Conservation (phyloP, 2,797 vertebrate species). For the Hyperoplus immaculatus region DNA sequence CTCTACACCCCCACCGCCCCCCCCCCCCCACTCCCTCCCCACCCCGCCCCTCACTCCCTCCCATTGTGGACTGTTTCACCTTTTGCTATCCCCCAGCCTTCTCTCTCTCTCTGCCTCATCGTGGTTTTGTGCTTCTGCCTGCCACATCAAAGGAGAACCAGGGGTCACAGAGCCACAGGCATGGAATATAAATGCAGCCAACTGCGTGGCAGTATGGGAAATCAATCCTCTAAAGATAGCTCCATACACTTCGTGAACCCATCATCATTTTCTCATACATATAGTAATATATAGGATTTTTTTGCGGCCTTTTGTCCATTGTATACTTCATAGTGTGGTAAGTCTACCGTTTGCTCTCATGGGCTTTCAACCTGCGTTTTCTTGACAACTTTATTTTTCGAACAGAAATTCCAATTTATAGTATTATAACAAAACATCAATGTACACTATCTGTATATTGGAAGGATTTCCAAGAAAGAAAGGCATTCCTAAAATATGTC, state of each 20-base stretch:
- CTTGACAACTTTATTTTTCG: constrained; percentile 15
- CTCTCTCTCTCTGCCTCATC: constrained; percentile 81
- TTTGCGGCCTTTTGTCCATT: constrained; percentile 58
- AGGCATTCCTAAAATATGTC: background rate
- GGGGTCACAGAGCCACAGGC: constrained; percentile 95
- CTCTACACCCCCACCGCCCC: constrained; percentile 67
- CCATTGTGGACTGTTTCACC: constrained; percentile 83
- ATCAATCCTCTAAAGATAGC: constrained; percentile 90
- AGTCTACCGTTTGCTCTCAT: constrained; percentile 7
- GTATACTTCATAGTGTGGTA: constrained; percentile 37
- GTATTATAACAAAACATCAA: background rate
- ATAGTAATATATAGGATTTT: constrained; percentile 76
- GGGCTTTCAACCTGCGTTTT: constrained; percentile 19
- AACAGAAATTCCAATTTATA: background rate
- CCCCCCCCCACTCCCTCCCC: constrained; percentile 3
- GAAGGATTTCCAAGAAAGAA: background rate
- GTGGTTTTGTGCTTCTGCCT: constrained; percentile 91
- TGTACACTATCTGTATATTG: background rate
- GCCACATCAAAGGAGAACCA: constrained; percentile 99
- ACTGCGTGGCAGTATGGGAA: constrained; percentile 90
- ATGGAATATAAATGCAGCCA: constrained; percentile 95
- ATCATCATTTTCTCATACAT: constrained; percentile 82
- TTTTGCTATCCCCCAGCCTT: constrained; percentile 86
- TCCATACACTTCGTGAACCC: constrained; percentile 85
- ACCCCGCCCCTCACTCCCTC: constrained; percentile 18